Conservation (phyloP, 2,797 vertebrate species). For the Loris lydekkerianus region DNA sequence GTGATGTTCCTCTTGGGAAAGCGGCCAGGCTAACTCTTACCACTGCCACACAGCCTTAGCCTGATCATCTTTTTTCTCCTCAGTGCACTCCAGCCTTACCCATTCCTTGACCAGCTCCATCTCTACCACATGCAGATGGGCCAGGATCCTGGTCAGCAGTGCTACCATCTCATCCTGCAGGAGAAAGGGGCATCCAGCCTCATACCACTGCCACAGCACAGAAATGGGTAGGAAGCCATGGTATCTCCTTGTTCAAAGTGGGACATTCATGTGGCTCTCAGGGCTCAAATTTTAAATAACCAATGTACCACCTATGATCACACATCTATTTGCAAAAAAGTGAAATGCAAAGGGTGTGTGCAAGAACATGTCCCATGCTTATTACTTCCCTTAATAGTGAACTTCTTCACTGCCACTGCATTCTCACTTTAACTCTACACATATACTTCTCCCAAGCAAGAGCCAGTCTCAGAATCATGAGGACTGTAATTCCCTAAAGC, state of each 20-base stretch:
- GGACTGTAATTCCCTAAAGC: not conserved
- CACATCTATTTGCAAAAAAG: not conserved
- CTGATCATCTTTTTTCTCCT: constrained; percentile 93
- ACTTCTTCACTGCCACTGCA: not conserved
- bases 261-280: not conserved
- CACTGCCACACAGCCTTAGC: constrained; percentile 93
- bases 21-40: constrained; percentile 82
- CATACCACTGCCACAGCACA: too few species aligned
- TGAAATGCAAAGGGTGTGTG: not conserved
- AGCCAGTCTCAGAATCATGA: not conserved
- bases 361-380: not conserved
- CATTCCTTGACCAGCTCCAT: constrained; percentile 91
- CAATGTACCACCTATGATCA: fast-evolving
- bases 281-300: not conserved
- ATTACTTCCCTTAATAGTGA: not conserved
- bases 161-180: constrained; percentile 91
- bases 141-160: constrained; percentile 90
- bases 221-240: not conserved
- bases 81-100: constrained; percentile 90
- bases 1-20: not conserved
- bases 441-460: not conserved
- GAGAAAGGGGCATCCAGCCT: not conserved
- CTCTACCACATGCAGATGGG: constrained; percentile 92
- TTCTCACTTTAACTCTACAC: not conserved
- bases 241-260: not conserved